Base-by-base conservation (phyloP, 1,140 invertebrate species). In the Trachymyrmex septentrionalis region DNA sequence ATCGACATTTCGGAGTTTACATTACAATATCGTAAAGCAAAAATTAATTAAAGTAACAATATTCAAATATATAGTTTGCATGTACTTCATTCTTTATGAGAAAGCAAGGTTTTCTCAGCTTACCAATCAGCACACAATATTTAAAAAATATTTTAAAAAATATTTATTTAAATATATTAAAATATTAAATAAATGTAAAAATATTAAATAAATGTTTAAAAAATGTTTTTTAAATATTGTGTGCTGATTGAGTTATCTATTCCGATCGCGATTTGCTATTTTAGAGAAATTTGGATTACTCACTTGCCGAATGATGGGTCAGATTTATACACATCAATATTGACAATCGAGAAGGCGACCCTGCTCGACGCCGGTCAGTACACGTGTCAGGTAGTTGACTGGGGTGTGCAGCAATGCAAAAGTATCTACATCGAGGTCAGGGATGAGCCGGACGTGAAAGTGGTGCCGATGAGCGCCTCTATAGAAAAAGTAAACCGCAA, bases 381-480 rank as follows among this genome's bases (percentile, higher is more conserved):
- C 94, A 97, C 97, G 3, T 98, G 97, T 91, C 95, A 96, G 90
- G 96, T 97, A 16, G 96, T 96, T n/a, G 97, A 97, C 89, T 96
- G 96, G 93, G 97, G 96, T n/a, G 94, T 97, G 16, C 96, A 98
- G 77, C 96, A 97, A 84, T 98, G 97, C 92, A 96, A 97, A 86
- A 97, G 97, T 19, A 94, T 97, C 57, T 95, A 96, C 44, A 94
- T 98, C 16, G 96, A 97, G 69, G 96, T 98, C 16, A 95, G 96
- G 77, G 95, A 96, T 66, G 96, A 97, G 14, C 97, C 97, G 1
- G 95, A 96, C 84, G 96, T 98, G 34, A 96, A 96, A 61, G 96
- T 98, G 16, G 96, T 97, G 72, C 97, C 97, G 0, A 97, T 97
- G 92, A 97, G 97, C 76, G 95, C 97, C 1, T 98, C 97, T 16